These are phyloP conservation scores for Myotis myotis DNA, from an alignment of 2,797 vertebrate species.

Conservation along the genomic window DNA sequence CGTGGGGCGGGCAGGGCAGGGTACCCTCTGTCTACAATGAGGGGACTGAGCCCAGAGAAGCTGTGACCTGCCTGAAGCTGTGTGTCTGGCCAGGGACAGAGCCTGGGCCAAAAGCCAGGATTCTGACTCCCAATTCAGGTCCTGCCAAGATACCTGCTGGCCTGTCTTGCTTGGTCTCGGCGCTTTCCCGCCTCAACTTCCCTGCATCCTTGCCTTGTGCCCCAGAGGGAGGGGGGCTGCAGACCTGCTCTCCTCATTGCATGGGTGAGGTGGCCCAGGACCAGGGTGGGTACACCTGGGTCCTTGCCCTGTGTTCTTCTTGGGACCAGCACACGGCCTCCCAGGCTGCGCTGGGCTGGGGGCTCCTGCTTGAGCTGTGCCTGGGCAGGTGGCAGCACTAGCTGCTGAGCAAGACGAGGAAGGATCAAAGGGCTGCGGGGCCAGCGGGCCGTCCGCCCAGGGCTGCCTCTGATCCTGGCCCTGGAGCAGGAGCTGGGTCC, in stretches of 20 bases:
- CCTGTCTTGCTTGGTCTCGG: background rate
- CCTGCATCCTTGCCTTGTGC: background rate
- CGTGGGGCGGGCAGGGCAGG: background rate
- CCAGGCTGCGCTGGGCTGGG: rapidly evolving
- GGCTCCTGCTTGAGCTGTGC: background rate
- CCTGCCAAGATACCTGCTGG: constrained; percentile 22
- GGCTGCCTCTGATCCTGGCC: constrained; percentile 47
- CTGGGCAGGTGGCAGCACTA: background rate
- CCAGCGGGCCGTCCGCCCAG: constrained; percentile 10
- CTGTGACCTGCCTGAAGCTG: background rate
- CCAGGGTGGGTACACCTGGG: rapidly evolving
- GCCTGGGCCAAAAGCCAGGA: background rate
- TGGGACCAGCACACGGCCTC: background rate
- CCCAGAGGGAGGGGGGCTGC: background rate
- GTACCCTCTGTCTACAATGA: background rate
- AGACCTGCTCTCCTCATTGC: rapidly evolving
- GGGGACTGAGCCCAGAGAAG: background rate
- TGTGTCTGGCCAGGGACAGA: background rate
- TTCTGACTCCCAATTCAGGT: background rate
- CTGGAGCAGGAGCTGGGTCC: background rate
- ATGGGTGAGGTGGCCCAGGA: background rate
- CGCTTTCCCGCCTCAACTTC: background rate
- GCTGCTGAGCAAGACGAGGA: background rate
- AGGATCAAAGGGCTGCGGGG: constrained; percentile 44
- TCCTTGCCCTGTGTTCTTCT: background rate